phyloP scores from a whole-genome alignment of 2,113 vertebrate species.

The Limnothrissa miodon region DNA sequence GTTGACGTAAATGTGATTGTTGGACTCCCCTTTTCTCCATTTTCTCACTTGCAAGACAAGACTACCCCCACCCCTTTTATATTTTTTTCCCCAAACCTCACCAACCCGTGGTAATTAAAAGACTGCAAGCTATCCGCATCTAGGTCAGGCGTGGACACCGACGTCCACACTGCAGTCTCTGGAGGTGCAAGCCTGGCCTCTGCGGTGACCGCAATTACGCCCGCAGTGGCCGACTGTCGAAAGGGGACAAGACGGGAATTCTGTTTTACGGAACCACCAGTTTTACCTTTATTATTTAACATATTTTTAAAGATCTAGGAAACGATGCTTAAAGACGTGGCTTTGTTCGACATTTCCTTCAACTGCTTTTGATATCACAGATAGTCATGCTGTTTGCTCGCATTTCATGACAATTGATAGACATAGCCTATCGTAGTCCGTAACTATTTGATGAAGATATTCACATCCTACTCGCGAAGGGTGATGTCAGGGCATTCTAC shows the following conservation, averaged over 20 bases:
- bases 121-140: constrained; percentile 38
- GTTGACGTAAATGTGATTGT: constrained; percentile 80
- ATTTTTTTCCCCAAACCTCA: constrained; percentile 12
- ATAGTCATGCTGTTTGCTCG: background rate
- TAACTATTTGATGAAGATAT: background rate
- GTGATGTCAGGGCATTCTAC: background rate
- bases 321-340: background rate
- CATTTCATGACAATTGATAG: background rate
- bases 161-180: constrained; percentile 19
- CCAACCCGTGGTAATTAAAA: constrained; percentile 20
- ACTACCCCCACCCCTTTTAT: constrained; percentile 27
- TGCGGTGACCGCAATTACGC: background rate
- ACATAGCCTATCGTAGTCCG: background rate
- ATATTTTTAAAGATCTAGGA: background rate
- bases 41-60: constrained; percentile 66
- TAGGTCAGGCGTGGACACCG: constrained; percentile 27
- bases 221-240: background rate
- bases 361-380: background rate
- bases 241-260: background rate
- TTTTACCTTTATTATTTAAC: background rate
- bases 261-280: background rate
- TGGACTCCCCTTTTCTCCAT: constrained; percentile 61
- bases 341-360: background rate
- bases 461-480: background rate
- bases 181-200: background rate